These are phyloP conservation scores for Himalopsyche kuldschensis DNA, from an alignment of 2,888 invertebrate genomes.

Conservation along the genomic window DNA sequence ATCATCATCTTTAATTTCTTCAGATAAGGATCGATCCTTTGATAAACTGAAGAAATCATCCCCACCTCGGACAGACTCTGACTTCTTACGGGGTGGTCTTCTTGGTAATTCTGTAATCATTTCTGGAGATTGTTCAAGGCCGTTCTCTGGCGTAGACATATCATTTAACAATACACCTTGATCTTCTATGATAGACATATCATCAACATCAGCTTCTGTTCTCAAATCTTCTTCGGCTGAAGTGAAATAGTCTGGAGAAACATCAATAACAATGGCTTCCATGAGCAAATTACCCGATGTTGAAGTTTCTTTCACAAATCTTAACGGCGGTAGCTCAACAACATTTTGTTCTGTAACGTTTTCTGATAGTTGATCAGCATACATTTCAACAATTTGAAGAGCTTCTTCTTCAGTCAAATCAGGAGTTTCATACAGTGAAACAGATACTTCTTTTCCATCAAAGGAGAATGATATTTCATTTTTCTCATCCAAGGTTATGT, in stretches of 20 bases:
- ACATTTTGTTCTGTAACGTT: conserved; percentile 83
- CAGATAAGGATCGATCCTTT: conserved; percentile 62
- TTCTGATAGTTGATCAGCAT: conserved; percentile 89
- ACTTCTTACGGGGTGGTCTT: conserved; percentile 66
- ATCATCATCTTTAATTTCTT: conserved; percentile 63
- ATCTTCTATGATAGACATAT: conserved; percentile 80
- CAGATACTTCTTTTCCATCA: conserved; percentile 89
- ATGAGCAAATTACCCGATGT: conserved; percentile 84
- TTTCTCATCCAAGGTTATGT: conserved; percentile 76
- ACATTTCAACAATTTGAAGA: conserved; percentile 90
- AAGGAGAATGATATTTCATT: conserved; percentile 89
- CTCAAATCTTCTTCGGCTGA: conserved; percentile 79
- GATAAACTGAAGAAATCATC: conserved; percentile 70
- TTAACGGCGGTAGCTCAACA: conserved; percentile 81
- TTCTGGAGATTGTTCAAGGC: conserved; percentile 44
- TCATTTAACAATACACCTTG: conserved; percentile 46
- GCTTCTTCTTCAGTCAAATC: conserved; percentile 92
- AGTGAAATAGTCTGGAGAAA: conserved; percentile 80
- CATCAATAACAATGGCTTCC: conserved; percentile 91
- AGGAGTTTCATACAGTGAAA: conserved; percentile 88
- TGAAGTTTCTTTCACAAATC: conserved; percentile 88
- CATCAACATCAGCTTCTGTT: conserved; percentile 85
- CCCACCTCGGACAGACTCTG: conserved; percentile 62
- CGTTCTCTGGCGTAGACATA: neutral
- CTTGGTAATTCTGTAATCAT: conserved; percentile 59